Base-by-base conservation (phyloP, 2,888 invertebrate species). In the Ophion ventricosus region DNA sequence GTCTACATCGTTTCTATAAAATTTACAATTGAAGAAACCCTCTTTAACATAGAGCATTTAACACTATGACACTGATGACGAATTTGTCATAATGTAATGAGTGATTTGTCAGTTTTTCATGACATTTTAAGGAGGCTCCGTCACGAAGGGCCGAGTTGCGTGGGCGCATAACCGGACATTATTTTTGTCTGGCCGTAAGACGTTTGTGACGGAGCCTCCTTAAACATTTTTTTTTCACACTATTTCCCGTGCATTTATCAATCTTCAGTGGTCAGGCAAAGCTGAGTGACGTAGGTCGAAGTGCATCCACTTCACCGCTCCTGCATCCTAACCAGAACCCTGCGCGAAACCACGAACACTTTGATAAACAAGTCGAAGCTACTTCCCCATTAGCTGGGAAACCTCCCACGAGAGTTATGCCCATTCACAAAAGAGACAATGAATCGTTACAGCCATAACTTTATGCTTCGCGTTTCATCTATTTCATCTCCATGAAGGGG, bases 221-320 rank as follows among this genome's bases (percentile, higher is more conserved):
- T n/a, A n/a, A n/a, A n/a, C n/a, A n/a, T n/a, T n/a, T n/a, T n/a
- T n/a, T n/a, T n/a, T n/a, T n/a, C n/a, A n/a, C n/a, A n/a, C n/a
- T n/a, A n/a, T n/a, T n/a, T n/a, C n/a, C n/a, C n/a, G n/a, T n/a
- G 43, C 67, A 56, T 78, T 82, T 74, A 82, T 82, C 82, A 74
- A 78, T 74, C 82, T 74, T 29, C 56, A 78, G 74, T 78, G 77
- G 29, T 40, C 54, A 11, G 8, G 56, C 35, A 25, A 40, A 25
- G 67, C 23, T 43, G n/a, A 49, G 26, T n/a, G 54, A 29, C n/a
- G 73, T 26, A 56, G 40, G 67, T 63, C 56, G 43, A 61, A 74
- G 69, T 35, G 69, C 63, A 43, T 63, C 64, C 57, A 72, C 70
- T 54, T 82, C 64, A 43, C 76, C 49, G 40, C 70, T 49, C 14